Evolutionary conservation across 2,888 invertebrate species (phyloP).

Genomic region (Merodon equestris): DNA sequence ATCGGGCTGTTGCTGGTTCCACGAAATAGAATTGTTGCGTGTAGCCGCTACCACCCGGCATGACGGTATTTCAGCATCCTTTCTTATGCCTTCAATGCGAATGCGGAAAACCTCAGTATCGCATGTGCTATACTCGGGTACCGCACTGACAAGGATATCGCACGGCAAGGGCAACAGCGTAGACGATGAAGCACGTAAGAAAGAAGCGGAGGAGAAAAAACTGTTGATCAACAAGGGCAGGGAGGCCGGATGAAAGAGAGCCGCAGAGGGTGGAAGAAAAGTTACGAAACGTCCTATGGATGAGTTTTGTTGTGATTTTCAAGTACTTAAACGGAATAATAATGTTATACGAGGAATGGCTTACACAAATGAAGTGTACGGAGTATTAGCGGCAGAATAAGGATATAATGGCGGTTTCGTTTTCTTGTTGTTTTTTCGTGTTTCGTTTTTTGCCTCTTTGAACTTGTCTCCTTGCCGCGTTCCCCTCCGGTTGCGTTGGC

Average conservation of each 20-base stretch:
- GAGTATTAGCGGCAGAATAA: conserved; percentile 63
- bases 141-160: background rate
- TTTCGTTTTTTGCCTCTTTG: too few species aligned
- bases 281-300: conserved; percentile 38
- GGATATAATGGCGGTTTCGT: conserved; percentile 49
- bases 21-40: conserved; percentile 66
- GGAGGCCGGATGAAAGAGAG: background rate
- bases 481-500: background rate
- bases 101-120: background rate
- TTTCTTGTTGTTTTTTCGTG: too few species aligned
- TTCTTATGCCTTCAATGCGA: too few species aligned
- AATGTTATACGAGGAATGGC: conserved; percentile 66
- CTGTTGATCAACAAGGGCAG: conserved; percentile 56
- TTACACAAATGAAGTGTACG: conserved; percentile 65
- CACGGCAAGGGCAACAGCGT: too few species aligned
- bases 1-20: conserved; percentile 35
- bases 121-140: background rate
- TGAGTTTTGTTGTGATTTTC: conserved; percentile 67
- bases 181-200: conserved; percentile 6
- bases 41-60: conserved; percentile 54
- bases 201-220: conserved; percentile 24
- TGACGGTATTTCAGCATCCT: conserved; percentile 1
- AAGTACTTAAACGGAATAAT: conserved; percentile 69
- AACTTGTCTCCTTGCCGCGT: background rate
- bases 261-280: conserved; percentile 28